phyloP scores from a whole-genome alignment of 2,113 vertebrate species.

The Perognathus longimembris region DNA sequence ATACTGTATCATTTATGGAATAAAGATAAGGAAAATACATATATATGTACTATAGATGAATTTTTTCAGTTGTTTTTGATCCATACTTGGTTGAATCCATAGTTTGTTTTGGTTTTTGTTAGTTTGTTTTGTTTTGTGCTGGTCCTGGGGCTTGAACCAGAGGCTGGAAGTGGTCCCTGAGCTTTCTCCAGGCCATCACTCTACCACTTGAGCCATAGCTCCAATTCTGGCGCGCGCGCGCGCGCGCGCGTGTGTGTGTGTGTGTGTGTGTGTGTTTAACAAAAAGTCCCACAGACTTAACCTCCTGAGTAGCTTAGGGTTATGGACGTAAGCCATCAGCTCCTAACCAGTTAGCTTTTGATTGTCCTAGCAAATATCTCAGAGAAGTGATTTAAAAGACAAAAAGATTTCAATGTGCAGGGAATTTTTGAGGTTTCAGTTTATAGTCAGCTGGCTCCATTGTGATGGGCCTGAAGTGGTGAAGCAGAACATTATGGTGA shows the following conservation, averaged over 20 bases:
- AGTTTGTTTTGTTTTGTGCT: background rate
- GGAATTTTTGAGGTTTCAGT: background rate
- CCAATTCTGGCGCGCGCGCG: too few species aligned
- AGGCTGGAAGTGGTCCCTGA: too few species aligned
- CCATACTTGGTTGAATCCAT: background rate
- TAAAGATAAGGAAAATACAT: background rate
- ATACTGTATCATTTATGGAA: background rate
- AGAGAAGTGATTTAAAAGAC: background rate
- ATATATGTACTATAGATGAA: background rate
- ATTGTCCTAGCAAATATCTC: background rate
- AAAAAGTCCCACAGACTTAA: too few species aligned
- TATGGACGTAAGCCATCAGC: too few species aligned
- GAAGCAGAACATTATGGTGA: too few species aligned
- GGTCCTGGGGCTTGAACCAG: too few species aligned
- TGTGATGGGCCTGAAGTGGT: background rate
- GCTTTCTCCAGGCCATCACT: too few species aligned
- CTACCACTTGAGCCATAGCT: too few species aligned
- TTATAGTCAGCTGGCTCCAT: background rate
- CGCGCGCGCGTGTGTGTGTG: too few species aligned
- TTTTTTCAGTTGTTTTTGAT: background rate
- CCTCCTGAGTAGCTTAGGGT: too few species aligned
- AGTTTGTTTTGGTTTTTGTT: background rate
- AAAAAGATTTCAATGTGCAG: background rate
- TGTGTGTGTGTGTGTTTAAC: too few species aligned
- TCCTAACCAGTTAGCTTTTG: too few species aligned